A percentile compares a stretch with the other conserved stretches of the same genome.
These are phyloP conservation scores for Gastracanthus pulcherrimus DNA, from an alignment of 2,888 invertebrate species.

Conservation along the genomic window DNA sequence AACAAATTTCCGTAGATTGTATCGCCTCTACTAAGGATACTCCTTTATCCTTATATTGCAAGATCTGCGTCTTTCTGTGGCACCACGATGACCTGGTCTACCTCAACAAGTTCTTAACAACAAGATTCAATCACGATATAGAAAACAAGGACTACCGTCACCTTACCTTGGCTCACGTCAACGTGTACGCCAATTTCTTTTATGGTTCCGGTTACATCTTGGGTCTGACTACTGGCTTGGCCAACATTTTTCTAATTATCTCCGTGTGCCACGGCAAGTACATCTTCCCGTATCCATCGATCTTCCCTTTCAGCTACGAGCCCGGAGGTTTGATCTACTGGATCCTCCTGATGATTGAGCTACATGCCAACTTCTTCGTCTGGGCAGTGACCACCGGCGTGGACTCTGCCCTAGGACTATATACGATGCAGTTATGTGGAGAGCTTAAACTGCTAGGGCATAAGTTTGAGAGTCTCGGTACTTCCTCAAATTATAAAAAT, in stretches of 20 bases:
- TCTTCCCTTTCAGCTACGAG: no score
- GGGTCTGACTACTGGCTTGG: not conserved
- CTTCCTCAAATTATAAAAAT: constrained; percentile 23
- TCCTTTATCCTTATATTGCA: no score
- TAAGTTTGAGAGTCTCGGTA: constrained; percentile 49
- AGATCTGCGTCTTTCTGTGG: not conserved
- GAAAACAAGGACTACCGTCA: not conserved
- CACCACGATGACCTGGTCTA: not conserved
- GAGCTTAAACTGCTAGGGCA: constrained; percentile 59
- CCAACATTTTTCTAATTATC: constrained; percentile 58
- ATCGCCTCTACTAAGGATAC: no score
- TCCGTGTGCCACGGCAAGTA: no score
- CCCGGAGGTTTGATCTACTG: constrained; percentile 25
- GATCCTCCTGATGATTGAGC: not conserved
- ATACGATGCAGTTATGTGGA: constrained; percentile 63
- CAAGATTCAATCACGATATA: not conserved
- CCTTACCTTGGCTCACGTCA: not conserved
- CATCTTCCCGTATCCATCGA: no score
- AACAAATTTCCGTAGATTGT: no score
- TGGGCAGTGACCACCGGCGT: constrained; percentile 48
- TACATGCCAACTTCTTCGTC: not conserved
- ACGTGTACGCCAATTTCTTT: not conserved
- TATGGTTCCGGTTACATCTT: not conserved
- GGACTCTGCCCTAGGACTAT: constrained; percentile 63
- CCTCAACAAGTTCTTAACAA: not conserved